Evolutionary conservation across 2,888 invertebrate species (phyloP), one percentile per base, ranked within the genome.

Genomic region (Coecobrya sp.): DNA sequence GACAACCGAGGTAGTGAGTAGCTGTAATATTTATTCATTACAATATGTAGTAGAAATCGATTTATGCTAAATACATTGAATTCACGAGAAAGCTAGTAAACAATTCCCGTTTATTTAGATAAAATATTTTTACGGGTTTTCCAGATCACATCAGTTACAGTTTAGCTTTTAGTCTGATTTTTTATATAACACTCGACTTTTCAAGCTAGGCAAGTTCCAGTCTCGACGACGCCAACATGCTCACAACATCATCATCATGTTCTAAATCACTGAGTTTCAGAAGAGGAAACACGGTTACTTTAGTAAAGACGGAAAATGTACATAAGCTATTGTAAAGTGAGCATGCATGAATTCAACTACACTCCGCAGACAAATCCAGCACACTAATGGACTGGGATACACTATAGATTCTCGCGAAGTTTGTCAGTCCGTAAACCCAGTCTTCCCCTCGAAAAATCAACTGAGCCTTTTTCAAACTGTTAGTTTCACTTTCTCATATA

Each of bases 271-370:
- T 86, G 91, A 65, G 30, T 91, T 90, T 65, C 25, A 68, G 49
- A 85, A 85, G 27, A 91, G 91, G 91, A 91, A 91, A 62, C 86
- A 91, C 91, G 91, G 91, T 86, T 91, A 91, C 91, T 91, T 91
- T 91, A 91, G 65, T 79, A 79, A 85, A 90, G 89, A 85, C 84
- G 89, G 89, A 84, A 89, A 89, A 84, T 73, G 84, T 89, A 89
- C 70, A 89, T 30, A 81, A 68, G 55, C 89, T 42, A 62, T n/a
- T n/a, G n/a, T n/a, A 30, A 8, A 62, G 85, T 68, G 65, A 85
- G 65, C 82, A 87, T 87, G 45, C 87, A 87, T 79, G 79, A 87
- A 76, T 87, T 79, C 87, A 1, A 7, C 62, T 79, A 76, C 76
- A 22, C 36, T 36, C 36, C 36, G 36, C 7, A 36, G 36, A 2